phyloP scores from a whole-genome alignment of 2,797 vertebrate species.

The Sylvilagus floridanus region DNA sequence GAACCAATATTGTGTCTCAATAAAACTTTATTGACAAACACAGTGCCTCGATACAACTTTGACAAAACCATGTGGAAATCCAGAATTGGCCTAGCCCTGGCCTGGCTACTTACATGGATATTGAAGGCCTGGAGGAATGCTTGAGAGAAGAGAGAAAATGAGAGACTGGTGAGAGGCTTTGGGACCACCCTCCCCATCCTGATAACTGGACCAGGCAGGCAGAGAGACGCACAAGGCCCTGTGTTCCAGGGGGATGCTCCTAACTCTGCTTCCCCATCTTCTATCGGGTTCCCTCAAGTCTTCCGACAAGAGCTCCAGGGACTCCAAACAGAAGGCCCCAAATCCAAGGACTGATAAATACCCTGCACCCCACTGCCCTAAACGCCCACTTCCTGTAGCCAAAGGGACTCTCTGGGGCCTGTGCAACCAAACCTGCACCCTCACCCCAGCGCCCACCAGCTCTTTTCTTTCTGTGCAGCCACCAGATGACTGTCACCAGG shows the following conservation, averaged over 20 bases:
- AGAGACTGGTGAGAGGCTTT: neutral
- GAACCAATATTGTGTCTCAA: neutral
- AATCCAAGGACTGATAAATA: neutral
- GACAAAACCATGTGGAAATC: neutral
- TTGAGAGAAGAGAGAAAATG: neutral
- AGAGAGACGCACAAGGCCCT: neutral
- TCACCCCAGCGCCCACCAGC: neutral
- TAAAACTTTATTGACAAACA: conserved; percentile 32
- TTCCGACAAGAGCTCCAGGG: neutral
- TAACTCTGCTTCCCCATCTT: neutral
- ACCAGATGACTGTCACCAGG: conserved; percentile 9
- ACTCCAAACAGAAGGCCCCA: neutral
- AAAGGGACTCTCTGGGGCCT: neutral
- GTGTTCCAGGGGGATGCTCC: too few relatives aligned
- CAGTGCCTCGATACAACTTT: too few relatives aligned
- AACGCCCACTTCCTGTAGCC: neutral
- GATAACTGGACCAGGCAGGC: neutral
- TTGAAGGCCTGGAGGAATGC: neutral
- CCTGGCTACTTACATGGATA: neutral
- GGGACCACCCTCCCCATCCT: neutral
- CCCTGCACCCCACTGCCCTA: neutral
- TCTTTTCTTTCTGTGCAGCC: neutral
- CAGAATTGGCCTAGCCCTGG: neutral
- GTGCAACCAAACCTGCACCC: neutral
- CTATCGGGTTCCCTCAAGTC: neutral